Evolutionary conservation across 2,888 invertebrate species (phyloP).

Genomic region (Bombylius discolor): DNA sequence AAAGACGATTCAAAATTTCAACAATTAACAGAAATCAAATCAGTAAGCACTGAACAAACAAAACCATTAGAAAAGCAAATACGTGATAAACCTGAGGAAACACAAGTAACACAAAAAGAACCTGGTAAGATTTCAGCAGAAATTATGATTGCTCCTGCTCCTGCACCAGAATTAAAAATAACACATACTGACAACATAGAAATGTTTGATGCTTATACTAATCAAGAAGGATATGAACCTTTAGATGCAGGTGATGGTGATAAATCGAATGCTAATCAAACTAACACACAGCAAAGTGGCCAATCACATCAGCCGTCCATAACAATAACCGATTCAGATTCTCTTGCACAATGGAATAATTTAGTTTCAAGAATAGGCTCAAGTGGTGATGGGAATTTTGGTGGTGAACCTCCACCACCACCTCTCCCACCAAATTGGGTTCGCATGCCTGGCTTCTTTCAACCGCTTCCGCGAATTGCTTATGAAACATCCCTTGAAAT

Average conservation of each 20-base stretch:
- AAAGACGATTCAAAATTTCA: slow-evolving; percentile 3
- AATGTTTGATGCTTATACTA: neutral
- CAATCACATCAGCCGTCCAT: slow-evolving; percentile 14
- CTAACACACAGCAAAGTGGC: slow-evolving; percentile 7
- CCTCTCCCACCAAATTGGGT: slow-evolving; percentile 28
- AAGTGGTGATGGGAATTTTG: slow-evolving; percentile 14
- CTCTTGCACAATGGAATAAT: slow-evolving; percentile 30
- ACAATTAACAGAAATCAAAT: neutral
- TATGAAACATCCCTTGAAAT: slow-evolving; percentile 36
- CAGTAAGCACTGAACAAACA: neutral
- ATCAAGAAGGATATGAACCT: neutral
- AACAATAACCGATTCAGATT: slow-evolving; percentile 31
- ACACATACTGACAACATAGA: slow-evolving; percentile 1
- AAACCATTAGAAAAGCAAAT: neutral
- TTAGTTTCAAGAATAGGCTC: slow-evolving; percentile 20
- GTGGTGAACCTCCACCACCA: slow-evolving; percentile 20
- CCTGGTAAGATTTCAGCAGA: slow-evolving; percentile 8
- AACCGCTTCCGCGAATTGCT: slow-evolving; percentile 33
- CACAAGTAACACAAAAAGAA: slow-evolving; percentile 7
- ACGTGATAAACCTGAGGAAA: slow-evolving; percentile 7
- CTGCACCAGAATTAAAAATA: slow-evolving; percentile 9
- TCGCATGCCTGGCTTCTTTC: slow-evolving; percentile 36
- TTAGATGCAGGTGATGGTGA: slow-evolving; percentile 7
- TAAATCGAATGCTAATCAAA: slow-evolving; percentile 10
- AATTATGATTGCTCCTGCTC: neutral